Evolutionary conservation across 2,888 invertebrate species (phyloP).

Genomic region (Notodonta dromedarius): DNA sequence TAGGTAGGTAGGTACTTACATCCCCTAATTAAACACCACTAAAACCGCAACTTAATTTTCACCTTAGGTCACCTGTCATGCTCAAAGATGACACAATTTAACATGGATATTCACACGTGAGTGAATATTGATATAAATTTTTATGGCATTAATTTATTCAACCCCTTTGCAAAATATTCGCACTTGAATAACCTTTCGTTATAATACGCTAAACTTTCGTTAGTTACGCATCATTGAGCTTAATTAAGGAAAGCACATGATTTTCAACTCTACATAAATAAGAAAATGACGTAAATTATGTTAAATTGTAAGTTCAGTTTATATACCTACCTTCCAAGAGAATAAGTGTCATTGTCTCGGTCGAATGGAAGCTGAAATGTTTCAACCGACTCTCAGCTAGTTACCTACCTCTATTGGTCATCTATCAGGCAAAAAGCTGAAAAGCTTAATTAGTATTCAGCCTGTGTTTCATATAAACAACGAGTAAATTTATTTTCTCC

Average conservation of each 20-base stretch:
- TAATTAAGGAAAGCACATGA: not conserved
- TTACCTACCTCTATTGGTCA: too few species aligned
- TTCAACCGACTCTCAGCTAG: too few species aligned
- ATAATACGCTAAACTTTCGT: not conserved
- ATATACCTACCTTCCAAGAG: too few species aligned
- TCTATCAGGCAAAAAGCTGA: constrained; percentile 8
- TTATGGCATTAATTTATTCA: constrained; percentile 41
- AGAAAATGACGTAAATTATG: too few species aligned
- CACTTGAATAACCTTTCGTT: not conserved
- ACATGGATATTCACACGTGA: constrained; percentile 31
- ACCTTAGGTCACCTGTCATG: constrained; percentile 22
- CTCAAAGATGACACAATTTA: constrained; percentile 5
- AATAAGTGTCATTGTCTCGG: too few species aligned
- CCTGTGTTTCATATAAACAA: constrained; percentile 23
- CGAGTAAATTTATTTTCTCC: constrained; percentile 34
- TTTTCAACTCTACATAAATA: too few species aligned
- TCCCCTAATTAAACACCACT: constrained; percentile 10
- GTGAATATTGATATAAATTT: constrained; percentile 41
- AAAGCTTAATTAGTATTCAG: constrained; percentile 24
- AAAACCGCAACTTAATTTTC: constrained; percentile 26
- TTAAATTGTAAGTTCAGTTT: too few species aligned
- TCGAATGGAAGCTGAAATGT: too few species aligned
- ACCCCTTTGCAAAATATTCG: constrained; percentile 5
- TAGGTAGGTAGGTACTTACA: too few species aligned
- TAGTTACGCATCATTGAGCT: not conserved